A percentile compares a stretch with the other conserved stretches of the same genome.
phyloP scores from a whole-genome alignment of 2,888 invertebrate genomes.

The Aphodius granarius region DNA sequence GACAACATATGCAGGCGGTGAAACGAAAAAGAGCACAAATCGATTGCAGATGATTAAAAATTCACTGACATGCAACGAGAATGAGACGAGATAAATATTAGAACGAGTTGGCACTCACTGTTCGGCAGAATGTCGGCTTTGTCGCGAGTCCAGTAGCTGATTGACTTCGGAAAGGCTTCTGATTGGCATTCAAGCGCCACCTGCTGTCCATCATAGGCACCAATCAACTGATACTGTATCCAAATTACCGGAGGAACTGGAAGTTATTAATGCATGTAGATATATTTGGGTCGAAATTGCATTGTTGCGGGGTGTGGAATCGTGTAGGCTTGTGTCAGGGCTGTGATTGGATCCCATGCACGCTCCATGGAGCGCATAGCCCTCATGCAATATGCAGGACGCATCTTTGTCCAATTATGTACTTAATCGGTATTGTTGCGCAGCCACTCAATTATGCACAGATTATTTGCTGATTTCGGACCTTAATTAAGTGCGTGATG shows the following conservation, averaged over 20 bases:
- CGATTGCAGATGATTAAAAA: not conserved
- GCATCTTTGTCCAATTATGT: conserved; percentile 1
- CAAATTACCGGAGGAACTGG: conserved; percentile 70
- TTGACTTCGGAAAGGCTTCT: conserved; percentile 69
- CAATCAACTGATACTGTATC: conserved; percentile 68
- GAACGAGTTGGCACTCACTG: conserved; percentile 53
- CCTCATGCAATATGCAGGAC: conserved; percentile 7
- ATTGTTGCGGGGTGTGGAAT: not conserved
- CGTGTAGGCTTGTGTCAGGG: not conserved
- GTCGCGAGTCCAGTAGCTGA: conserved; percentile 69
- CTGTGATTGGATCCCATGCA: not conserved
- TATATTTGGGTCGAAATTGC: not conserved
- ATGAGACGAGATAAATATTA: not conserved
- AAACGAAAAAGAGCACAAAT: not conserved
- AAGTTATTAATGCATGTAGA: conserved; percentile 23
- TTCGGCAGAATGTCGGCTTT: conserved; percentile 63
- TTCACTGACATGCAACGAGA: not conserved
- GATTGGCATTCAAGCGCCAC: conserved; percentile 68
- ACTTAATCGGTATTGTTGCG: conserved; percentile 1
- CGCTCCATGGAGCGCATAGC: not conserved
- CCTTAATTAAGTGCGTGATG: conserved; percentile 57
- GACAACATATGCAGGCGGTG: too few relatives aligned
- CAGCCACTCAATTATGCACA: not conserved
- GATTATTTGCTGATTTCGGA: conserved; percentile 65
- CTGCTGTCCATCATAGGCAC: conserved; percentile 63